Percentiles rank a stretch among this genome's conserved stretches.
These are phyloP conservation scores for Idaea dimidiata DNA, from an alignment of 2,888 invertebrate species.

Conservation along the genomic window DNA sequence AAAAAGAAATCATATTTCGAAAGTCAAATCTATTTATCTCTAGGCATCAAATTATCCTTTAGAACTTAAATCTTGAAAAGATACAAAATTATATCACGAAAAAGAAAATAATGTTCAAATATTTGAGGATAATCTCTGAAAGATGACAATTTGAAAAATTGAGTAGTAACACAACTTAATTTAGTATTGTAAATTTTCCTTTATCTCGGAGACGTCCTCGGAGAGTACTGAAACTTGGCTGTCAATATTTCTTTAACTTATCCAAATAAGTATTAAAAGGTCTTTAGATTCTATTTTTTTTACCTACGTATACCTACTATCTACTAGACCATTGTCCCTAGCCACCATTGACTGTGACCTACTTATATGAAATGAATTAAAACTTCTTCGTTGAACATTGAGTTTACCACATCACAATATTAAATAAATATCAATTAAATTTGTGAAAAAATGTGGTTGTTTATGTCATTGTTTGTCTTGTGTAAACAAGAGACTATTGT, in stretches of 20 bases:
- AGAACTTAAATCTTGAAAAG: not conserved
- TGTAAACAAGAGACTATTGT: too few relatives aligned
- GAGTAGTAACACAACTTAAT: not conserved
- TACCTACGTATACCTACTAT: not conserved
- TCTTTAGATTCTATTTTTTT: not conserved
- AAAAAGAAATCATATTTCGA: not conserved
- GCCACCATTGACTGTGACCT: too few relatives aligned
- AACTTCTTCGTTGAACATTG: too few relatives aligned
- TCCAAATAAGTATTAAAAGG: not conserved
- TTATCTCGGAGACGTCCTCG: not conserved
- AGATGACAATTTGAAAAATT: not conserved
- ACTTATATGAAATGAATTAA: too few relatives aligned
- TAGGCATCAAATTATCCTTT: not conserved
- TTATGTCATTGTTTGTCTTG: too few relatives aligned
- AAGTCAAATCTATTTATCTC: not conserved
- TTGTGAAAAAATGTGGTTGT: too few relatives aligned
- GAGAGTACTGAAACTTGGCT: not conserved
- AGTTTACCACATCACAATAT: too few relatives aligned
- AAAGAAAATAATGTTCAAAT: not conserved
- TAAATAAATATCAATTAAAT: too few relatives aligned
- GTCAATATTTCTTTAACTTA: not conserved
- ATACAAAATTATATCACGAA: not conserved
- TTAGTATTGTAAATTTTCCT: not conserved
- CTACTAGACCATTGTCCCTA: not conserved
- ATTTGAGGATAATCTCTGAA: not conserved